These are phyloP conservation scores for Limnothrissa miodon DNA, from an alignment of 2,113 vertebrate genomes.

Conservation along the genomic window DNA sequence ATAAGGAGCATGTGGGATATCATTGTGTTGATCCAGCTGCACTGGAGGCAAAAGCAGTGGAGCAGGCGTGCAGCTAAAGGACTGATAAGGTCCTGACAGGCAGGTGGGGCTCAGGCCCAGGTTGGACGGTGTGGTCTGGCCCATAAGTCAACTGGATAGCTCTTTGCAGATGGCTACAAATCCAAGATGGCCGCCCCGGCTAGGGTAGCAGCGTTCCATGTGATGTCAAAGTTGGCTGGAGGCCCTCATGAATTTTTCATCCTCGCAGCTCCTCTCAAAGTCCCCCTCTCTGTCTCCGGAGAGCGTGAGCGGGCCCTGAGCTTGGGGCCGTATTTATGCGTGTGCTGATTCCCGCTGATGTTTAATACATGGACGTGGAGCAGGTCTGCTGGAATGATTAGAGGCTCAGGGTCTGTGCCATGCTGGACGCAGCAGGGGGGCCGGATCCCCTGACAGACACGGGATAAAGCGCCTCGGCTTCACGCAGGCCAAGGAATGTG, in stretches of 20 bases:
- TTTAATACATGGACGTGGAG: neutral
- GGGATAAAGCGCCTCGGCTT: neutral
- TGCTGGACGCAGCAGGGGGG: neutral
- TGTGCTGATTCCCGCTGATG: neutral
- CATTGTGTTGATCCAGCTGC: neutral
- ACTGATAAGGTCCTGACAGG: neutral
- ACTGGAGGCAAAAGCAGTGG: neutral
- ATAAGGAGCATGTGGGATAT: neutral
- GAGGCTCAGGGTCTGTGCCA: neutral
- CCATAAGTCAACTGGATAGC: constrained; percentile 67
- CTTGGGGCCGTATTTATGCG: neutral
- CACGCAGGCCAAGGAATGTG: neutral
- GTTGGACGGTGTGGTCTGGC: neutral
- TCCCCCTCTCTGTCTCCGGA: neutral
- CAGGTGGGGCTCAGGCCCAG: neutral
- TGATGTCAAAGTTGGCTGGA: constrained; percentile 46
- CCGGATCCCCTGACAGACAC: neutral
- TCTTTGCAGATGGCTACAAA: constrained; percentile 57
- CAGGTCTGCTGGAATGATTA: neutral
- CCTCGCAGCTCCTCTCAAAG: neutral
- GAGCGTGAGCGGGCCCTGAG: neutral
- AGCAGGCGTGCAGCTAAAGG: neutral
- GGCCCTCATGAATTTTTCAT: constrained; percentile 17
- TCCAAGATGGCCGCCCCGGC: constrained; percentile 62
- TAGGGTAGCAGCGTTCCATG: constrained; percentile 60